Conservation (phyloP, 2,113 vertebrate genomes). For the Eonycteris spelaea region DNA sequence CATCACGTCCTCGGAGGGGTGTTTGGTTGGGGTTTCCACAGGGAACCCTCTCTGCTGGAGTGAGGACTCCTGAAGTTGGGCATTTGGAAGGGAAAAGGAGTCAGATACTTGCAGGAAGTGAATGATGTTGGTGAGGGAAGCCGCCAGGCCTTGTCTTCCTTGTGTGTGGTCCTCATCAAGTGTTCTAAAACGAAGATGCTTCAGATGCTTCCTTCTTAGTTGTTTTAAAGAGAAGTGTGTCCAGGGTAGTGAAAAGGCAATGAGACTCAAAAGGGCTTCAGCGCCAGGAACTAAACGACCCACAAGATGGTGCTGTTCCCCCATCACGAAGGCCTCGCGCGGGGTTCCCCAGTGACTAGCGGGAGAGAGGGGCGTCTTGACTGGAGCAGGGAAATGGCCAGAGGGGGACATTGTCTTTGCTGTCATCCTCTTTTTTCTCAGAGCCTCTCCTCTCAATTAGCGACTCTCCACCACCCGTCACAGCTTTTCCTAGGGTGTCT, state of each 20-base stretch:
- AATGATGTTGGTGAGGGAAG: background rate
- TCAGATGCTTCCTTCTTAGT: background rate
- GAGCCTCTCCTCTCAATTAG: background rate
- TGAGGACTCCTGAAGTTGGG: background rate
- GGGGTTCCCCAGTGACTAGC: fast-evolving
- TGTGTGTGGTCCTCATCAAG: background rate
- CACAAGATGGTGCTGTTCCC: conserved; percentile 45
- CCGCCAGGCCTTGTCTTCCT: background rate
- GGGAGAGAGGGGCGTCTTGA: fast-evolving
- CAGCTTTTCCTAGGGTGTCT: background rate
- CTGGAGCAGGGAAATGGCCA: background rate
- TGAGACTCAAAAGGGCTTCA: fast-evolving
- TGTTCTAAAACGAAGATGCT: background rate
- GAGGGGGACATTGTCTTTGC: background rate
- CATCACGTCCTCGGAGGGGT: background rate
- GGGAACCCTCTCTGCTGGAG: background rate
- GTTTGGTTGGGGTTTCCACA: fast-evolving
- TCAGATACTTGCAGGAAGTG: background rate
- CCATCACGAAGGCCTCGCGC: background rate
- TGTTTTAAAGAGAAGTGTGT: background rate
- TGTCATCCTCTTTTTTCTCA: background rate
- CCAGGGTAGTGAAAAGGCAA: conserved; percentile 12
- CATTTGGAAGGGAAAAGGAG: background rate
- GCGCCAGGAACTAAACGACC: fast-evolving
- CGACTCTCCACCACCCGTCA: background rate